phyloP scores from a whole-genome alignment of 2,113 vertebrate species.

The Pelecanoides urinatrix region DNA sequence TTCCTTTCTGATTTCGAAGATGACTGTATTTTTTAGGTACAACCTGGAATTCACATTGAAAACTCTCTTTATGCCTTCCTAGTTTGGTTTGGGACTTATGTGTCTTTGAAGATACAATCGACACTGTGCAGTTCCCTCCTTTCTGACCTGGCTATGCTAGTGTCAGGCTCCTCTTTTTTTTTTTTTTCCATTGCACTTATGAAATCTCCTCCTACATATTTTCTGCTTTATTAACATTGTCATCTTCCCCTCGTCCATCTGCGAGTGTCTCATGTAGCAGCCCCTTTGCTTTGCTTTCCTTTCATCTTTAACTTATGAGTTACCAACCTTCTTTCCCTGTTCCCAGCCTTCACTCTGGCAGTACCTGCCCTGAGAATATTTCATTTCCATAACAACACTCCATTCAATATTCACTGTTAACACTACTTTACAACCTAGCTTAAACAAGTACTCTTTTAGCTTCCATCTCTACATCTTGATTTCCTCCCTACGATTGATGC shows the following conservation, averaged over 20 bases:
- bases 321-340: background rate
- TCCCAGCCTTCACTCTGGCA: background rate
- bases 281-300: background rate
- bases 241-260: background rate
- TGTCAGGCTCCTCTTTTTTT: background rate
- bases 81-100: background rate
- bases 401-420: background rate
- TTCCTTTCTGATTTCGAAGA: background rate
- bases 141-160: background rate
- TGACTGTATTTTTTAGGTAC: background rate
- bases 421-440: background rate
- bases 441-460: background rate
- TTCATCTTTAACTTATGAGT: background rate
- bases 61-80: background rate
- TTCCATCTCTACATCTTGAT: background rate
- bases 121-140: background rate
- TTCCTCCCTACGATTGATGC: background rate
- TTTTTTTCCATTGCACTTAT: background rate
- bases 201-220: background rate
- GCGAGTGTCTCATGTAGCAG: background rate
- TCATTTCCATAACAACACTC: background rate
- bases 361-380: background rate
- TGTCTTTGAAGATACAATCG: background rate
- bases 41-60: background rate
- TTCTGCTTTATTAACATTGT: background rate